Base-by-base conservation (phyloP, 1,140 invertebrate species). In the Lucilia cuprina region DNA sequence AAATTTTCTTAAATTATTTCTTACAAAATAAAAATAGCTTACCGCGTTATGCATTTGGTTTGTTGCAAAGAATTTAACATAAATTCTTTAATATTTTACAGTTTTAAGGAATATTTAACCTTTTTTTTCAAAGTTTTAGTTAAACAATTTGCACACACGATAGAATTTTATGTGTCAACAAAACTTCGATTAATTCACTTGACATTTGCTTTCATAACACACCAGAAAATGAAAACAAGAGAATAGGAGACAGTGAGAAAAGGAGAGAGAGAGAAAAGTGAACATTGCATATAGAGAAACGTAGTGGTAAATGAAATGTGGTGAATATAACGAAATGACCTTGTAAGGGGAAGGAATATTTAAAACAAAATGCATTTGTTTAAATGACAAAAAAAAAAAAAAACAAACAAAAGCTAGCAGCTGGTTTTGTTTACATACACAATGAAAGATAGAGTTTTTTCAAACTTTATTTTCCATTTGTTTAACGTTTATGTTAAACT, bases 131-230 rank as follows among this genome's bases (percentile, higher is more conserved):
- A 12, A 30, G 25, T 30, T 70, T 70, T 19, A 70, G 9, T 70
- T 25, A 25, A 25, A 70, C 10, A 21, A 21, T 70, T 70, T 70
- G 21, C 65, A 70, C 65, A 70, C 65, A 70, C 65, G 65, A 70
- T 70, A n/a, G 9, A 19, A 5, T 25, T 70, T 10, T 70, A 19
- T 21, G 65, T 25, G 19, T 70, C n/a, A 70, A 70, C 65, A 21
- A 21, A 70, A 70, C 65, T 70, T 70, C 65, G 65, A 70, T 70
- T 70, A 19, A 80, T 50, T 80, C 41, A 30, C n/a, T 25, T 80
- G 77, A 49, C 77, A 80, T 80, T 80, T 80, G 35, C 10, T 77
- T 80, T 50, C 19, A 19, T 21, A 80, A 80, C 41, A 50, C 25
- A 55, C 7, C 41, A 41, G 14, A 78, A 35, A 47, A 47, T 13